These are phyloP conservation scores for Onychostoma macrolepis DNA, from an alignment of 2,113 vertebrate genomes.

Conservation along the genomic window DNA sequence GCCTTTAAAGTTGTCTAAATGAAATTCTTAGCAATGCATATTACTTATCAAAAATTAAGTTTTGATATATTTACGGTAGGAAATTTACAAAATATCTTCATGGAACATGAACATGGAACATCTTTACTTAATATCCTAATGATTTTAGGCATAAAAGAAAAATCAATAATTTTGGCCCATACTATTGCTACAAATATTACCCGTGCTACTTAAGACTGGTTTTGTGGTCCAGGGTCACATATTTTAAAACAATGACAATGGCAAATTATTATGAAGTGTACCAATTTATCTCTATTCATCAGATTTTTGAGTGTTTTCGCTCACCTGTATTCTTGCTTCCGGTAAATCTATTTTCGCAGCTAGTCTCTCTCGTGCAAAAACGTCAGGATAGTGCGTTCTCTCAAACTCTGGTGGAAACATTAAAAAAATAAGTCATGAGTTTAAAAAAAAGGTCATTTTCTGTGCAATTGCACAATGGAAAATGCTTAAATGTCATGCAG, in stretches of 20 bases:
- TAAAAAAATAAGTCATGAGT: not conserved
- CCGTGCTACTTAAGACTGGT: too few relatives aligned
- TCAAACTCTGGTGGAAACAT: constrained; percentile 86
- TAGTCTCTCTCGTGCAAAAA: constrained; percentile 97
- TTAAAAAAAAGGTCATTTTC: not conserved
- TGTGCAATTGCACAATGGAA: not conserved
- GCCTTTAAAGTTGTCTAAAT: too few relatives aligned
- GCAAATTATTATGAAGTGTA: not conserved
- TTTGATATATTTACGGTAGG: too few relatives aligned
- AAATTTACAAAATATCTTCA: too few relatives aligned
- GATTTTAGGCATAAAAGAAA: too few relatives aligned
- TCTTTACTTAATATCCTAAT: too few relatives aligned
- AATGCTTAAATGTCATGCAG: not conserved
- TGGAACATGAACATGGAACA: too few relatives aligned
- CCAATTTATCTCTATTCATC: not conserved
- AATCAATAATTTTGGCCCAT: too few relatives aligned
- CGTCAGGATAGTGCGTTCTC: constrained; percentile 98
- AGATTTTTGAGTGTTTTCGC: not conserved
- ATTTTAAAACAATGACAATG: not conserved
- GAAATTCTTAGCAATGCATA: too few relatives aligned
- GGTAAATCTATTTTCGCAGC: constrained; percentile 99
- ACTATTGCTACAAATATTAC: too few relatives aligned
- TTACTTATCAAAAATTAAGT: too few relatives aligned
- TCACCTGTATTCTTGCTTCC: constrained; percentile 99
- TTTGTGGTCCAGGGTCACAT: too few relatives aligned